Base-by-base conservation (phyloP, 1,140 invertebrate genomes). In the Drosophila kikkawai region DNA sequence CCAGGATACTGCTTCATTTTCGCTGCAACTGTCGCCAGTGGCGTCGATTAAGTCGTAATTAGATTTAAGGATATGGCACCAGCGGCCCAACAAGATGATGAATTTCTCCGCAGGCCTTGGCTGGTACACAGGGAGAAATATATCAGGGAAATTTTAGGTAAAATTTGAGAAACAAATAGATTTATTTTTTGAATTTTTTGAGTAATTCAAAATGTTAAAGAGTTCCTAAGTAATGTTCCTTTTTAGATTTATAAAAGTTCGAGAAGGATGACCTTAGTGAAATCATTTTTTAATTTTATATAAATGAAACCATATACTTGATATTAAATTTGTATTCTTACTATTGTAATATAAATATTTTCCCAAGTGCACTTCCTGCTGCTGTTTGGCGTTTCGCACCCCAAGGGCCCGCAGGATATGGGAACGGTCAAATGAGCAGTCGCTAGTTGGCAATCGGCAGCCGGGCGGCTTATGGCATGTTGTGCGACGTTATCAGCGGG, bases 41-140 rank as follows among this genome's bases (percentile, higher is more conserved):
- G 85, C 85, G 85, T 90, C 85, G 91, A 92, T 92, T 92, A 92
- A 92, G 91, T 92, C 91, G 91, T 92, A 92, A 92, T 92, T 92
- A 92, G 87, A 92, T 92, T 92, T 92, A 92, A 92, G 87, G 87
- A 92, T 92, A 92, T 91, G 84, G 80, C 87, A 92, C 91, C 91
- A 92, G 91, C 76, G 82, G 79, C 75, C 83, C 84, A 71, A 82
- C 86, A 91, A 90, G 86, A 91, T 91, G 87, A 91, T 91, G 87
- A 91, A 91, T 91, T 91, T 91, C 87, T 91, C 51, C 60, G 41
- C 53, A 41, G 48, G 45, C 37, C 13, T 39, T 29, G 29, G 63
- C 26, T 68, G 9, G 0, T 68, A n/a, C 63, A 70, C 39, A 15
- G 63, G 9, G 26, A 70, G 36, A 67, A 55, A 44, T 19, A 5